Evolutionary conservation across 2,888 invertebrate species (phyloP), one percentile per base, ranked within the genome.

Genomic region (Chrysotoxum bicinctum): DNA sequence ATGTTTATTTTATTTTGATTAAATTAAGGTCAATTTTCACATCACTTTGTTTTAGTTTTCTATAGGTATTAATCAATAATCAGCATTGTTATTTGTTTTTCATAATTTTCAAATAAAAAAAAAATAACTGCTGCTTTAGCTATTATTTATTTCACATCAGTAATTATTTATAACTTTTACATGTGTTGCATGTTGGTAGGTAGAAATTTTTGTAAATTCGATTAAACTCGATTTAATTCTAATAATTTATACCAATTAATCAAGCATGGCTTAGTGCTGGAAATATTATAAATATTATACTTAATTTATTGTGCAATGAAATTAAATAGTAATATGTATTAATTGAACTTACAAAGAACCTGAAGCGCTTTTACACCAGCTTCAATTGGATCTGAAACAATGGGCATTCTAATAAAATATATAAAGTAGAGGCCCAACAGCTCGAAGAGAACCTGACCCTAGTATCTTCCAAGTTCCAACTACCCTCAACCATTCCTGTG

Each of bases 1-100:
- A 40, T 60, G 23, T 60, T 60, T 37, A 60, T 37, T 60, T 60
- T n/a, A 60, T 60, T 60, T 37, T 60, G 58, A 60, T 60, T 37
- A 23, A 60, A 60, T 40, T 60, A 37, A 23, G 37, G 58, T 40
- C n/a, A 52, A 23, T 23, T 37, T 23, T 60, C 14, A n/a, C 3
- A 37, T 37, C n/a, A n/a, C n/a, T n/a, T n/a, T 58, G 37, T 40
- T 37, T 60, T 60, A 19, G 26, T n/a, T 52, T 52, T 52, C 52
- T 9, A 52, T 48, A 48, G 19, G 0, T 45, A 7, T 23, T 26
- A 50, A 50, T 50, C 50, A 26, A 50, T 50, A 26, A 50, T 50
- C 52, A 52, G 8, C n/a, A 52, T 9, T 30, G 52, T 2, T 52
- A 52, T n/a, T 52, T 52, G n/a, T 52, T 52, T 52, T 52, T 52